Base-by-base conservation (phyloP, 2,113 vertebrate genomes). In the Pholis gunnellus region DNA sequence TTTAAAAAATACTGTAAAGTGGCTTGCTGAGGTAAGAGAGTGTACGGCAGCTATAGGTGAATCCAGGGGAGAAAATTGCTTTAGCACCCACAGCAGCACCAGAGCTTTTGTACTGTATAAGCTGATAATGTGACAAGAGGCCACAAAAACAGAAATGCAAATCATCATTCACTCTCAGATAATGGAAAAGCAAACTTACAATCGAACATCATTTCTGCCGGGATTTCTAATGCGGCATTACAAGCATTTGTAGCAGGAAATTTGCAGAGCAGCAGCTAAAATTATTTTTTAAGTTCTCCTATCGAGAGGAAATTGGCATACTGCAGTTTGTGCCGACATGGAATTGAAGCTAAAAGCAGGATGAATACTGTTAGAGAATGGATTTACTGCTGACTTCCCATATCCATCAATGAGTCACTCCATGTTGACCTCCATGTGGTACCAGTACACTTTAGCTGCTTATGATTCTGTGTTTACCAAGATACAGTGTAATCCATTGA, bases 81-180 rank as follows among this genome's bases (percentile, higher is more conserved):
- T 82, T 60, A 52, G 56, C 82, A 78, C 72, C 75, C 81, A 82
- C 61, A 70, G 76, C 85, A 79, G 64, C 29, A 61, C 10, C 52
- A 60, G 10, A 56, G 80, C 57, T 89, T 90, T 50, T 54, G 77
- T 78, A 84, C 75, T 61, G 46, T 70, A 87, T 77, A 81, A 89
- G 70, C 83, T 86, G 71, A 91, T 88, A 80, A 87, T 88, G 75
- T 86, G 75, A 87, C 84, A 88, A 78, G 71, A 78, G 61, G 77
- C 73, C 63, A 77, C 70, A 88, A 34, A 34, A 81, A 84, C 72
- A 77, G 61, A 60, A 80, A 79, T 54, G 66, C 68, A 79, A 83
- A 82, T 84, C 72, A 88, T 83, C 54, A 83, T 79, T 88, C 75
- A 74, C 66, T 56, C 27, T 27, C 75, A 76, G 75, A 87, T 91